phyloP scores from a whole-genome alignment of 1,140 invertebrate genomes.

The Drosophila rufa region DNA sequence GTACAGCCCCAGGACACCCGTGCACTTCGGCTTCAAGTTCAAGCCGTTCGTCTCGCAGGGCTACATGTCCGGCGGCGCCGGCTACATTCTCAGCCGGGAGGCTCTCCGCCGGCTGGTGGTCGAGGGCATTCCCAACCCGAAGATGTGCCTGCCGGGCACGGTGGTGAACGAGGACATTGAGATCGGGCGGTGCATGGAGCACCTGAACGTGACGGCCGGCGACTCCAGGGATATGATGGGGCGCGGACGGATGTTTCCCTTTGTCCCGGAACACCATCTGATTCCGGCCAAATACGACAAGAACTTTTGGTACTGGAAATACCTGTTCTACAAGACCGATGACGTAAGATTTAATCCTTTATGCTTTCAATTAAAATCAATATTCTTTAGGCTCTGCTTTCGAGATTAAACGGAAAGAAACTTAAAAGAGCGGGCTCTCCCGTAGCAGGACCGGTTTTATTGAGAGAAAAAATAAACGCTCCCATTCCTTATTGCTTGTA shows the following conservation, averaged over 20 bases:
- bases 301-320: constrained; percentile 59
- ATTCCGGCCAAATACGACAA: constrained; percentile 38
- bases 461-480: no score
- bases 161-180: constrained; percentile 95
- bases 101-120: constrained; percentile 91
- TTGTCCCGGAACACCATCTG: constrained; percentile 88
- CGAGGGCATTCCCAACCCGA: constrained; percentile 89
- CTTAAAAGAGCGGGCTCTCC: no score
- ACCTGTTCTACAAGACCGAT: constrained; percentile 53
- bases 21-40: constrained; percentile 95
- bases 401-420: no score
- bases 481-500: no score
- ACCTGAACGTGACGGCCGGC: constrained; percentile 93
- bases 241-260: constrained; percentile 96
- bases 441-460: no score
- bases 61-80: constrained; percentile 97
- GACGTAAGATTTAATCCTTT: constrained; percentile 85
- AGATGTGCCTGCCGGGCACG: constrained; percentile 89
- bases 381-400: no score
- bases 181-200: constrained; percentile 95
- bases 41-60: constrained; percentile 90
- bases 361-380: constrained; percentile 64
- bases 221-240: constrained; percentile 94
- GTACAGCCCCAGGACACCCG: constrained; percentile 89
- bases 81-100: constrained; percentile 94